Conservation (phyloP, 1,140 invertebrate genomes). For the Papilio aristodemus region DNA sequence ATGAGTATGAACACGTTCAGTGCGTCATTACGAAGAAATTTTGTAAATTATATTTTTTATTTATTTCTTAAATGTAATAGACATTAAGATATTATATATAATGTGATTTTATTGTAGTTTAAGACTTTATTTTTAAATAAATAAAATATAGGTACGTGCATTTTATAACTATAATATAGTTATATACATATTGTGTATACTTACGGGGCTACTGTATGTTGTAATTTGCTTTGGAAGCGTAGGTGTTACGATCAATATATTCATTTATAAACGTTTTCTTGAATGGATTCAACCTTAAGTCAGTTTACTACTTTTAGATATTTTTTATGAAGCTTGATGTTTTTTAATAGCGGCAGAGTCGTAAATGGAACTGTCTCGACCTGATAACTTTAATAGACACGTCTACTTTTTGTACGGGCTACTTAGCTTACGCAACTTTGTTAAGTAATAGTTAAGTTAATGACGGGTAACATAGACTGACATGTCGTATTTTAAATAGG, state of each 20-base stretch:
- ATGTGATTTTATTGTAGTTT: no score
- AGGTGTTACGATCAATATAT: not conserved
- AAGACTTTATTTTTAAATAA: no score
- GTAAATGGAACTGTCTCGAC: slow-evolving; percentile 13
- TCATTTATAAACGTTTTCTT: slow-evolving; percentile 3
- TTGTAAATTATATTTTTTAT: no score
- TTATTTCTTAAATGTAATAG: no score
- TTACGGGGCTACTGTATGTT: not conserved
- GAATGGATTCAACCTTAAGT: not conserved
- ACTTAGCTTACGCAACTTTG: slow-evolving; percentile 14
- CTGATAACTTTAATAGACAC: slow-evolving; percentile 19
- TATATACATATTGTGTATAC: not conserved
- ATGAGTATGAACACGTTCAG: no score
- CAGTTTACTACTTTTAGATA: slow-evolving; percentile 6
- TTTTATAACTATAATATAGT: no score
- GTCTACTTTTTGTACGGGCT: slow-evolving; percentile 13
- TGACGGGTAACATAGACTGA: not conserved
- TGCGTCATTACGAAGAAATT: no score
- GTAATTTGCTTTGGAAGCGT: not conserved
- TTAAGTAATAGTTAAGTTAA: slow-evolving; percentile 16
- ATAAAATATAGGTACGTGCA: no score
- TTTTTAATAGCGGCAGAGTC: slow-evolving; percentile 12
- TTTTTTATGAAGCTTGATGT: slow-evolving; percentile 14
- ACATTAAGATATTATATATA: no score
- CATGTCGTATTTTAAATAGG: slow-evolving; percentile 9